These are phyloP conservation scores for Morone saxatilis DNA, from an alignment of 2,113 vertebrate genomes.

Conservation along the genomic window DNA sequence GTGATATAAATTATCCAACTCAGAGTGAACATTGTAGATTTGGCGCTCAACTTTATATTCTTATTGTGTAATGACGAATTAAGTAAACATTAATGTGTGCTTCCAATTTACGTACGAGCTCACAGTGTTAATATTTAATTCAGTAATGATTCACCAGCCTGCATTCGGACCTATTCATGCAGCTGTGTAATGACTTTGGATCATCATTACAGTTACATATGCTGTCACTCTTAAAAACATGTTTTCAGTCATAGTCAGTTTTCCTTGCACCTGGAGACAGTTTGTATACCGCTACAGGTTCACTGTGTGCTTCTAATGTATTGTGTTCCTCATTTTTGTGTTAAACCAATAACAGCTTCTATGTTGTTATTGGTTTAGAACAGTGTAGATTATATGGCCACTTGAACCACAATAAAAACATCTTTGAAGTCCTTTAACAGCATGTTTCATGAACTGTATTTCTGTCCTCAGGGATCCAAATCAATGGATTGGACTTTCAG, in stretches of 20 bases:
- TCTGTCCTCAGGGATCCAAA: slow-evolving; percentile 91
- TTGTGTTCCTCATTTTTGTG: slow-evolving; percentile 7
- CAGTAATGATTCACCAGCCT: slow-evolving; percentile 17
- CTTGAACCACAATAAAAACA: slow-evolving; percentile 1
- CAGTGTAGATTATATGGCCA: not conserved
- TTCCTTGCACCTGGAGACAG: slow-evolving; percentile 1
- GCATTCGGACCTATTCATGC: not conserved
- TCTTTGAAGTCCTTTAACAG: not conserved
- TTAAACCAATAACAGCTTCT: not conserved
- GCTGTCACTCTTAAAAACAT: slow-evolving; percentile 7
- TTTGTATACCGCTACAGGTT: not conserved
- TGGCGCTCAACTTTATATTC: slow-evolving; percentile 4
- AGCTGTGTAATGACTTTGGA: not conserved
- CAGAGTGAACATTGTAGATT: not conserved
- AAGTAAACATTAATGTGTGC: slow-evolving; percentile 18
- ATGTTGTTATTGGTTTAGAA: too few relatives aligned
- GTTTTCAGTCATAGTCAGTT: not conserved
- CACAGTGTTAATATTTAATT: slow-evolving; percentile 23
- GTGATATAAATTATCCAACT: not conserved
- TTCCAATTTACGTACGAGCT: not conserved
- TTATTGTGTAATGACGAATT: slow-evolving; percentile 18
- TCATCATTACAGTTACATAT: not conserved
- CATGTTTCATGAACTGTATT: slow-evolving; percentile 26
- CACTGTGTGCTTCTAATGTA: not conserved
- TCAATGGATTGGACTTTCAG: slow-evolving; percentile 98